A percentile compares a stretch with the other conserved stretches of the same genome.
Evolutionary conservation across 2,113 vertebrate genomes (phyloP).

Genomic region (Alligator sinensis): DNA sequence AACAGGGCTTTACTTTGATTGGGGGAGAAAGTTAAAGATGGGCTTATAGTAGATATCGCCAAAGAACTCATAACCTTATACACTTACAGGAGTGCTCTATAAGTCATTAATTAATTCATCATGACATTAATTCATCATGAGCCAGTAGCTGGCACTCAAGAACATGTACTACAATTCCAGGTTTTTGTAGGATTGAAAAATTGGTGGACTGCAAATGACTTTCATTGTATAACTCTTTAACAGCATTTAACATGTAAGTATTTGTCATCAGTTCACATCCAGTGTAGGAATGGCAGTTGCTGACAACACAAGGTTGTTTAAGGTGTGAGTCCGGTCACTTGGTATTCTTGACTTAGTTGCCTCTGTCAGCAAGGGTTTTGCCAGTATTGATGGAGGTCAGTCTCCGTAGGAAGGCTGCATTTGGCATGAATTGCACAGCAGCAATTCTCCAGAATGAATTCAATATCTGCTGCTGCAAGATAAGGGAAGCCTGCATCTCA

Average conservation of each 20-base stretch:
- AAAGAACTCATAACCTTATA: neutral
- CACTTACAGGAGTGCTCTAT: neutral
- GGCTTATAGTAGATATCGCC: neutral
- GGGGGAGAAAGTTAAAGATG: neutral
- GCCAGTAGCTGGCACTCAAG: neutral
- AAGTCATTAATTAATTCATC: neutral
- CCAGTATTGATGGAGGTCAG: neutral
- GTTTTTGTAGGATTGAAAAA: neutral
- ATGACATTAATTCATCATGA: neutral
- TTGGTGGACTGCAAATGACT: neutral
- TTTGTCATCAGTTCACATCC: neutral
- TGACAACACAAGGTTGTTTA: neutral
- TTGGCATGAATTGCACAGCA: neutral
- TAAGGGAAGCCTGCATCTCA: neutral
- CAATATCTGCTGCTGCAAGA: neutral
- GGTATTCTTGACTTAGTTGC: too few species aligned
- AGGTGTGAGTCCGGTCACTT: neutral
- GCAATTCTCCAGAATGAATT: neutral
- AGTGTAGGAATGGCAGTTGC: neutral
- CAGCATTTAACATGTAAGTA: neutral
- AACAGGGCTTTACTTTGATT: neutral
- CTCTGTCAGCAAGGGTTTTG: neutral
- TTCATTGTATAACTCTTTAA: neutral
- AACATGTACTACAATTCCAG: neutral
- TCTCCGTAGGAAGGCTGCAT: neutral